phyloP scores from a whole-genome alignment of 1,140 invertebrate genomes.

The Dendroctonus valens region DNA sequence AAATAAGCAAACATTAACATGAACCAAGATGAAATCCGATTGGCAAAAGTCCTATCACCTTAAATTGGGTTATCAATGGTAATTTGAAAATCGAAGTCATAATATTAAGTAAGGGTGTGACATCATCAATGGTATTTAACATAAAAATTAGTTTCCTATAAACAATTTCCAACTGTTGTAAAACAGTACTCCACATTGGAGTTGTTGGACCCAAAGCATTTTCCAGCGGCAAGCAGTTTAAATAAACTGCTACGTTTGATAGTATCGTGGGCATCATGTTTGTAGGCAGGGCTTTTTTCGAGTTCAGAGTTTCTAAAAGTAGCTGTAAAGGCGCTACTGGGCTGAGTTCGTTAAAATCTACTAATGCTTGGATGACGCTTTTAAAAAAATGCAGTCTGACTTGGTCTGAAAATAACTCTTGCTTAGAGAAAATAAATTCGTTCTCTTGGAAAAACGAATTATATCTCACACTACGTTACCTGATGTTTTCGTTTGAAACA shows the following conservation, averaged over 20 bases:
- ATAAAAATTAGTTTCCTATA: conserved; percentile 77
- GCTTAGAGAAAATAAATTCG: too few relatives aligned
- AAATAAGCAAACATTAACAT: conserved; percentile 38
- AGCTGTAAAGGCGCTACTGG: conserved; percentile 90
- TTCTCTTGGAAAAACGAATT: too few relatives aligned
- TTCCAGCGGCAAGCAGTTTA: conserved; percentile 88
- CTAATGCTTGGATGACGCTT: conserved; percentile 86
- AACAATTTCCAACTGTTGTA: conserved; percentile 80
- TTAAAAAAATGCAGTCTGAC: conserved; percentile 82
- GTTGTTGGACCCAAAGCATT: conserved; percentile 66
- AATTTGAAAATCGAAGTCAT: conserved; percentile 84
- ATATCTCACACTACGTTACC: too few relatives aligned
- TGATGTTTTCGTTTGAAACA: conserved; percentile 87
- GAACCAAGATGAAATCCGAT: neutral
- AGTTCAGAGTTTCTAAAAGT: conserved; percentile 87
- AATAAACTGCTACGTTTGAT: conserved; percentile 88
- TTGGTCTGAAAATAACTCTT: conserved; percentile 53
- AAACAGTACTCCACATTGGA: conserved; percentile 73
- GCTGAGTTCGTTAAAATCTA: conserved; percentile 97
- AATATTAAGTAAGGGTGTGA: conserved; percentile 76
- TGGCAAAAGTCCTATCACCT: conserved; percentile 56
- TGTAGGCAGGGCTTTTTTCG: conserved; percentile 79
- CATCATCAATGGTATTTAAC: conserved; percentile 71
- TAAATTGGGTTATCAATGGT: conserved; percentile 75
- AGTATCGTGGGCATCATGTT: conserved; percentile 75